Base-by-base conservation (phyloP, 1,140 invertebrate species). In the Conus ventricosus region DNA sequence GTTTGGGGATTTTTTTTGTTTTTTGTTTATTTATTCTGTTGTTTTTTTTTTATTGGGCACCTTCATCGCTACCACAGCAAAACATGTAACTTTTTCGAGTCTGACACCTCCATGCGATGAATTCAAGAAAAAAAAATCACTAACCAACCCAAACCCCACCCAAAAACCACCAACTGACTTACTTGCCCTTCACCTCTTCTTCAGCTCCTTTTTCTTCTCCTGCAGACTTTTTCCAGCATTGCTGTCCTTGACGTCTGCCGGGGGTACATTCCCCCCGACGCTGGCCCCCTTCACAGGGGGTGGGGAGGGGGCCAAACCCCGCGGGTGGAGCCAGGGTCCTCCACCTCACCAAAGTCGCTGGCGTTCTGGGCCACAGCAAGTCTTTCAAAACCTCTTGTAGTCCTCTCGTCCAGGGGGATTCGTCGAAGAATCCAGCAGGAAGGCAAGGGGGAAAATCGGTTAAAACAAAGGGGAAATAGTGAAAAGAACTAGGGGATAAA, bases 391-490 rank as follows among this genome's bases (percentile, higher is more conserved):
- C 83, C 39, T 17, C 83, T 89, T 91, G 60, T 89, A 91, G 55
- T 94, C 93, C 76, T 90, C 94, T 97, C 96, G 54, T 97, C 96
- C 89, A 98, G 95, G 0, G 97, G 97, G 81, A 98, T 98, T 98
- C 97, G 6, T 97, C 97, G 94, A 97, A 95, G 91, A 97, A 98
- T 27, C 76, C 76, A 25, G 76, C 76, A 7, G 76, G 39, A 39
- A 39, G 39, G 60, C 13, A 23, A 0, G 60, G 60, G 60, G 39
- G 39, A 39, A 39, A 39, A 0, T 39, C 39, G 39, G 39, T 39
- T 39, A 39, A 39, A 39, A 39, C 0, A 39, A 39, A 39, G 39
- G 39, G 67, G 67, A 15, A 60, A 60, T 8, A 15, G 5, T 60
- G 57, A 60, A 60, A 11, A 15, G 57, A 15, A 60, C 8, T 60